phyloP scores from a whole-genome alignment of 1,140 invertebrate genomes.

The Hestina assimilis region DNA sequence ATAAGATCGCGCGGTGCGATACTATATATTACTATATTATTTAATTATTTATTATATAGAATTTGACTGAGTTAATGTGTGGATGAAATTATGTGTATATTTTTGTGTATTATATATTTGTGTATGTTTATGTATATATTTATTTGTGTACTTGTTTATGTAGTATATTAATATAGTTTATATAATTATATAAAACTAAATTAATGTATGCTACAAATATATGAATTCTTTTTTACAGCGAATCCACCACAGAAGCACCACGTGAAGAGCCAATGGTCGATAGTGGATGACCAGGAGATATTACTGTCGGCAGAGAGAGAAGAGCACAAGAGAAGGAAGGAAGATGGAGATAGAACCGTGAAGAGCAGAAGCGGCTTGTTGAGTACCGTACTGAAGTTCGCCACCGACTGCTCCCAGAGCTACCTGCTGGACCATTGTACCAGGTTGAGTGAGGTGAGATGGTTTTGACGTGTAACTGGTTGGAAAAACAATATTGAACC shows the following conservation, averaged over 20 bases:
- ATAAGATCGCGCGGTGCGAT: too few relatives aligned
- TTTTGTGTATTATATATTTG: too few relatives aligned
- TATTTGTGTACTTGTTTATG: too few relatives aligned
- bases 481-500: too few relatives aligned
- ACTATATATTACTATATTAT: too few relatives aligned
- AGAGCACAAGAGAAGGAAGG: slow-evolving; percentile 22
- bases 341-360: slow-evolving; percentile 47
- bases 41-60: too few relatives aligned
- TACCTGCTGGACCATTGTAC: slow-evolving; percentile 74
- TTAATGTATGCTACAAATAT: too few relatives aligned
- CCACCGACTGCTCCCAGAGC: slow-evolving; percentile 70
- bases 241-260: slow-evolving; percentile 53
- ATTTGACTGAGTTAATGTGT: too few relatives aligned
- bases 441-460: slow-evolving; percentile 75
- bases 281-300: slow-evolving; percentile 53
- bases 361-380: slow-evolving; percentile 53
- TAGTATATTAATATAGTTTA: too few relatives aligned
- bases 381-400: slow-evolving; percentile 60
- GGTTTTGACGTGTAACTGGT: not conserved
- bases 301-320: slow-evolving; percentile 25
- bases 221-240: slow-evolving; percentile 36
- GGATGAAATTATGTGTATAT: too few relatives aligned
- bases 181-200: too few relatives aligned
- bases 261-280: slow-evolving; percentile 60
- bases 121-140: too few relatives aligned